These are phyloP conservation scores for Drosophila atripex DNA, from an alignment of 2,888 invertebrate genomes.

Conservation along the genomic window DNA sequence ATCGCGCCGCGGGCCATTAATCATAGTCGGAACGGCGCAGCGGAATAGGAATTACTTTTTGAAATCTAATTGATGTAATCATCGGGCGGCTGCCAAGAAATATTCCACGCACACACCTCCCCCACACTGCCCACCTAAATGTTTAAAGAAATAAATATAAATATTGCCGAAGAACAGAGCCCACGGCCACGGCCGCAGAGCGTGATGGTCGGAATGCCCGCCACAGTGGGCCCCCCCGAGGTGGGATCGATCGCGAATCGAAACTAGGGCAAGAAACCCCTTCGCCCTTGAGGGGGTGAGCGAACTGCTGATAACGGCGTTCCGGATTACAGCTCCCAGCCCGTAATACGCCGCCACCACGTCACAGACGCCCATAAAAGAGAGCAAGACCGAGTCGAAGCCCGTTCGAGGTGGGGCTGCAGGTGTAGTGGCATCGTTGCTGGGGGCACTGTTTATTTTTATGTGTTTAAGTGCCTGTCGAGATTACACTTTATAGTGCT, in stretches of 20 bases:
- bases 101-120: constrained; percentile 1
- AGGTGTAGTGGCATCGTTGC: constrained; percentile 29
- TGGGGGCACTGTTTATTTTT: constrained; percentile 32
- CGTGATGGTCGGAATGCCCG: constrained; percentile 21
- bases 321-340: constrained; percentile 20
- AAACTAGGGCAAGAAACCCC: constrained; percentile 37
- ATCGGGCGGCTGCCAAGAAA: not conserved
- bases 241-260: constrained; percentile 3
- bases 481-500: constrained; percentile 37
- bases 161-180: constrained; percentile 15
- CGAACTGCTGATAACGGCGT: constrained; percentile 21
- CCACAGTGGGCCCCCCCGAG: constrained; percentile 3
- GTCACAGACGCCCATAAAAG: constrained; percentile 19
- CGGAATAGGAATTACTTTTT: constrained; percentile 19
- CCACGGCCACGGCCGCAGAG: constrained; percentile 21
- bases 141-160: constrained; percentile 23
- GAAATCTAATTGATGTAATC: constrained; percentile 37
- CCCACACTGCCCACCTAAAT: not conserved
- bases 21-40: constrained; percentile 9
- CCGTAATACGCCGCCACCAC: constrained; percentile 9
- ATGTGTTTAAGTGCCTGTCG: constrained; percentile 20
- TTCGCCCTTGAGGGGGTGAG: not conserved
- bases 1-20: constrained; percentile 16
- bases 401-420: constrained; percentile 16
- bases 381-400: not conserved